Conservation (phyloP, 2,797 vertebrate species). For the Parotocinclus haroldoi region DNA sequence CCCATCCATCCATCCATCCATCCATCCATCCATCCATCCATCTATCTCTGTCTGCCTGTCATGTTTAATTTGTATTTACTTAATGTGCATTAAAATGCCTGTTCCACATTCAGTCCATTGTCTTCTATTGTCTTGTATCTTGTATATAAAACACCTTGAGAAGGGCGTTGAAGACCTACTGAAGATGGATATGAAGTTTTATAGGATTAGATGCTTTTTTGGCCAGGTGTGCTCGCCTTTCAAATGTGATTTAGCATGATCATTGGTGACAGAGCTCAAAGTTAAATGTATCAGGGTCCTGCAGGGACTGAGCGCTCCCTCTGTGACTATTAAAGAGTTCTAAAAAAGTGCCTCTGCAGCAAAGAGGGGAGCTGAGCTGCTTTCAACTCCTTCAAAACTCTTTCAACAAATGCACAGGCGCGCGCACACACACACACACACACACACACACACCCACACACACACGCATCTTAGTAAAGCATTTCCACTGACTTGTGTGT, state of each 20-base stretch:
- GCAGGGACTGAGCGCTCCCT: conserved; percentile 8
- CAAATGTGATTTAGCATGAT: conserved; percentile 42
- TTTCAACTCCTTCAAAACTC: conserved; percentile 8
- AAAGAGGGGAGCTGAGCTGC: conserved; percentile 3
- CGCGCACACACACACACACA: background rate
- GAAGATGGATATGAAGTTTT: conserved; percentile 32
- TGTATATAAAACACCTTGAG: conserved; percentile 19
- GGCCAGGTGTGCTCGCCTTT: conserved; percentile 34
- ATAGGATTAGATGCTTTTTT: conserved; percentile 39
- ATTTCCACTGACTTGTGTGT: background rate
- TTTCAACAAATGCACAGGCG: background rate
- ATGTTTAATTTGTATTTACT: too few relatives aligned
- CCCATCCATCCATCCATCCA: too few relatives aligned
- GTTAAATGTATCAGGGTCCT: conserved; percentile 43
- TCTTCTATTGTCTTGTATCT: too few relatives aligned
- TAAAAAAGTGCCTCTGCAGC: conserved; percentile 23
- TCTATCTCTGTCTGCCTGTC: too few relatives aligned
- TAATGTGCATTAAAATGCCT: too few relatives aligned
- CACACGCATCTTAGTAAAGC: too few relatives aligned
- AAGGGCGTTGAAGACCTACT: conserved; percentile 14
- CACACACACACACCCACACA: conserved; percentile 3
- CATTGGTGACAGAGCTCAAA: conserved; percentile 35
- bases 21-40: too few relatives aligned
- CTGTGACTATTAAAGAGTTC: conserved; percentile 11
- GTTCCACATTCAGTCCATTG: too few relatives aligned